Percentiles rank a stretch among this genome's conserved stretches.
Evolutionary conservation across 2,797 vertebrate species (phyloP).

Genomic region (Hyperoplus lanceolatus): DNA sequence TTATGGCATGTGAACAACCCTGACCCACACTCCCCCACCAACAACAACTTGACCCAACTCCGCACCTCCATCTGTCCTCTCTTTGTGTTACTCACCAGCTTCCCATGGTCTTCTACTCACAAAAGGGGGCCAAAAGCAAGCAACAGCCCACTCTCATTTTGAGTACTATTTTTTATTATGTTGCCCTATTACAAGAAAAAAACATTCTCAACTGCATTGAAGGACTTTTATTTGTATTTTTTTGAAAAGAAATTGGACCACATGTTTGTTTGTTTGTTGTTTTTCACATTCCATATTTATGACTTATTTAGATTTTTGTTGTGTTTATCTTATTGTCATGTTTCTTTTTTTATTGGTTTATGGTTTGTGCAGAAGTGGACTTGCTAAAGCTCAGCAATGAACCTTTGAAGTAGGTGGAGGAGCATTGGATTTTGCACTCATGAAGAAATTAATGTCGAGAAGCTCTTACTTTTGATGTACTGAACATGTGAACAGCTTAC

Average conservation of each 20-base stretch:
- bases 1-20: conserved; percentile 93
- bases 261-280: conserved; percentile 82
- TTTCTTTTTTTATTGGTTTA: conserved; percentile 87
- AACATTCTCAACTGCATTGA: conserved; percentile 86
- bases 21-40: conserved; percentile 25
- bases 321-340: conserved; percentile 61
- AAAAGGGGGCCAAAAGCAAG: conserved; percentile 89
- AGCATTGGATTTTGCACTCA: conserved; percentile 98
- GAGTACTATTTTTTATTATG: conserved; percentile 73
- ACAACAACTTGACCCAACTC: conserved; percentile 52
- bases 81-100: conserved; percentile 90
- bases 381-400: conserved; percentile 84
- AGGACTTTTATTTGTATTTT: conserved; percentile 95
- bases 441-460: conserved; percentile 94
- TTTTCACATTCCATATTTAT: conserved; percentile 98
- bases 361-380: conserved; percentile 91
- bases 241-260: conserved; percentile 89
- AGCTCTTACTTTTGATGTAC: conserved; percentile 92
- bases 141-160: conserved; percentile 82
- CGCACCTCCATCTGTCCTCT: conserved; percentile 82
- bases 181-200: conserved; percentile 66
- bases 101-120: conserved; percentile 92
- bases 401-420: conserved; percentile 91
- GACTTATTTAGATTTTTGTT: conserved; percentile 74
- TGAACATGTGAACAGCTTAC: conserved; percentile 95